phyloP scores from a whole-genome alignment of 2,888 invertebrate genomes.

The Neocrepidodera transversa region DNA sequence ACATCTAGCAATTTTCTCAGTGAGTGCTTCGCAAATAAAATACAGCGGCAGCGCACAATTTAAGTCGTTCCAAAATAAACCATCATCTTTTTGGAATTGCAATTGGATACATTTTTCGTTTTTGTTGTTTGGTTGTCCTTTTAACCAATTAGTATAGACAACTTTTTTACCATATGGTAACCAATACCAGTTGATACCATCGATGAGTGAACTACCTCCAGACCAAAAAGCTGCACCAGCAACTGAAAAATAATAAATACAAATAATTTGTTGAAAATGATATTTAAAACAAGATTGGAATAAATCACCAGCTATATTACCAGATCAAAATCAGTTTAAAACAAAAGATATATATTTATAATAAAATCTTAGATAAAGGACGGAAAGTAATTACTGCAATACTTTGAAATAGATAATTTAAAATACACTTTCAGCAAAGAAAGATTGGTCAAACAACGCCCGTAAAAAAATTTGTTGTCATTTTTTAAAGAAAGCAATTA shows the following conservation, averaged over 20 bases:
- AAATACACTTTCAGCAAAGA: too few relatives aligned
- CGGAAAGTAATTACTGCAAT: too few relatives aligned
- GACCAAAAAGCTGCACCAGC: conserved; percentile 21
- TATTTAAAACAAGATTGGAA: too few relatives aligned
- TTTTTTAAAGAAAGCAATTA: too few relatives aligned
- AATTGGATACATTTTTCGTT: conserved; percentile 15
- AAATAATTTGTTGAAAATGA: too few relatives aligned
- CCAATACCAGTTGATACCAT: conserved; percentile 27
- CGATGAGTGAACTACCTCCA: conserved; percentile 18
- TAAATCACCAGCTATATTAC: too few relatives aligned
- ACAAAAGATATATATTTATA: too few relatives aligned
- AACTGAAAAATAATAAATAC: conserved; percentile 14
- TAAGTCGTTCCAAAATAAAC: conserved; percentile 21
- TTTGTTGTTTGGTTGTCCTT: conserved; percentile 15
- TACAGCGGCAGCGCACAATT: background rate
- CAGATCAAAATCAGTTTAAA: too few relatives aligned
- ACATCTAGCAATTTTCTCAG: background rate
- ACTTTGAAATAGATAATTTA: too few relatives aligned
- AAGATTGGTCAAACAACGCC: too few relatives aligned
- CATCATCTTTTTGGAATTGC: conserved; percentile 6
- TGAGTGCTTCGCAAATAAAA: conserved; percentile 21
- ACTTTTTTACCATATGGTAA: conserved; percentile 19
- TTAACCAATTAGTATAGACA: conserved; percentile 25
- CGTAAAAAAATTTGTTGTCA: too few relatives aligned
- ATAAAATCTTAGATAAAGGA: too few relatives aligned